Conservation (phyloP, 2,888 invertebrate genomes). For the Steromphala cineraria region DNA sequence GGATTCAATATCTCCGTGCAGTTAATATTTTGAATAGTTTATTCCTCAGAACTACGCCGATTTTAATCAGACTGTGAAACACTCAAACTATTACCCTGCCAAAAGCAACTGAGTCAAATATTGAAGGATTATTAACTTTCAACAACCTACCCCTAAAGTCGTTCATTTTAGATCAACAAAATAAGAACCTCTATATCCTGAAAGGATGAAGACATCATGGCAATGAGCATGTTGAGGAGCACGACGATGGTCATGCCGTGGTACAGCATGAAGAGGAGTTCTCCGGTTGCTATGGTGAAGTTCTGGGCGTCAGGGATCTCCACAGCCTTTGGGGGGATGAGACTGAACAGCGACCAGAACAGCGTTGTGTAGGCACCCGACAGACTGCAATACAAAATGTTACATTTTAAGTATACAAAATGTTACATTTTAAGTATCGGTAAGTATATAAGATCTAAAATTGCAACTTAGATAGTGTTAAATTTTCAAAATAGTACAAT, state of each 20-base stretch:
- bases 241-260: constrained; percentile 77
- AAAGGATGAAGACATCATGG: constrained; percentile 77
- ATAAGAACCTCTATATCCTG: constrained; percentile 76
- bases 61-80: no score
- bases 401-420: no score
- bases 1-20: no score
- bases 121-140: no score
- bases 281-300: constrained; percentile 75
- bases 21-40: no score
- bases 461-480: no score
- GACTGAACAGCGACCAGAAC: constrained; percentile 76
- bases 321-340: constrained; percentile 74
- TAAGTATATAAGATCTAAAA: no score
- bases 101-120: no score
- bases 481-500: no score
- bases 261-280: constrained; percentile 76
- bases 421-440: no score
- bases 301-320: constrained; percentile 69
- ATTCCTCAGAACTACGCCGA: no score
- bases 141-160: neutral
- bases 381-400: constrained; percentile 45
- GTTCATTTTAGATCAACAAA: neutral
- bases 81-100: no score
- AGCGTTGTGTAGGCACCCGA: constrained; percentile 69
- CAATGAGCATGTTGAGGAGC: constrained; percentile 77